phyloP scores from a whole-genome alignment of 1,140 invertebrate species.

The Gyrodactylus salaris region DNA sequence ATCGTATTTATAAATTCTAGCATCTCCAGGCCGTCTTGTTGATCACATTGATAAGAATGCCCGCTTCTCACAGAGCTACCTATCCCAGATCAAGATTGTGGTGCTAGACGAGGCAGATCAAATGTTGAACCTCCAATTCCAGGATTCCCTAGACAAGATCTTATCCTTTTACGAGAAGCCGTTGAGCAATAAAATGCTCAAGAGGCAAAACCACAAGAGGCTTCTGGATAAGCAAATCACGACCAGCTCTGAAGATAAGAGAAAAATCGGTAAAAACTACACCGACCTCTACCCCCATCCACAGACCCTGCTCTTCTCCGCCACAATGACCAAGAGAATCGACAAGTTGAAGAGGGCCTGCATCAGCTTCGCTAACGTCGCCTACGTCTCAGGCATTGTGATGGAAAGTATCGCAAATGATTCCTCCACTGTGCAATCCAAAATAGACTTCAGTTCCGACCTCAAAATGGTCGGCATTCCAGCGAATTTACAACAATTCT shows the following conservation, averaged over 20 bases:
- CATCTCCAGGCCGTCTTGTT: constrained; percentile 56
- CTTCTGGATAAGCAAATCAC: background rate
- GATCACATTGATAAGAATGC: constrained; percentile 37
- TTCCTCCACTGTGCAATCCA: too few relatives aligned
- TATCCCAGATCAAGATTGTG: background rate
- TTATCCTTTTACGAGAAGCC: background rate
- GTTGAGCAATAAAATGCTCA: background rate
- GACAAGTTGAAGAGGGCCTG: background rate
- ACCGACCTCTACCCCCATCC: background rate
- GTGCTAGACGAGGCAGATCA: constrained; percentile 1
- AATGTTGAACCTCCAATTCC: background rate
- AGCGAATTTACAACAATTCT: background rate
- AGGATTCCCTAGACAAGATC: background rate
- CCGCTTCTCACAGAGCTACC: background rate
- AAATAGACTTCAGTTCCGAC: too few relatives aligned
- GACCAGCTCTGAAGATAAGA: background rate
- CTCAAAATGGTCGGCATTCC: background rate
- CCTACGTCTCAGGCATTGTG: background rate
- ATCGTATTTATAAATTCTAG: constrained; percentile 14
- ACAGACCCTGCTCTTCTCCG: background rate
- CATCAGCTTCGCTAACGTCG: background rate
- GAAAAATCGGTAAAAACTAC: background rate
- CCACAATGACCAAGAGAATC: background rate
- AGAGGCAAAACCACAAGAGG: background rate
- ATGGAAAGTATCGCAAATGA: background rate